Conservation (phyloP, 92 coral and sea anemone species). For the Desmophyllum pertusum region DNA sequence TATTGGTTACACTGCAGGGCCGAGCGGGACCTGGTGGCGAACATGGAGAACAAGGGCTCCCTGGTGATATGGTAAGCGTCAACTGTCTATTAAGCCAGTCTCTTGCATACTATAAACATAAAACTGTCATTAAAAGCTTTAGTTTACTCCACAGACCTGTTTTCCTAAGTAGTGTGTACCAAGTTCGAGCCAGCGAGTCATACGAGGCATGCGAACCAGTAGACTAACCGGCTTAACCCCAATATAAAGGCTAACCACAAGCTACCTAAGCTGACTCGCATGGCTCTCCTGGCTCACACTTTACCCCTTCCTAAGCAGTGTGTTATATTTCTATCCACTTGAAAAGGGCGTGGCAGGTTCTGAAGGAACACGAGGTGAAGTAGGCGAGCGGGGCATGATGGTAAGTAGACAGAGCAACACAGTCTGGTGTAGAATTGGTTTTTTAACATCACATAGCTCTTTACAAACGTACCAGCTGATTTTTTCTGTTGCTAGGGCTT, state of each 20-base stretch:
- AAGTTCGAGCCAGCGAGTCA: too few species aligned
- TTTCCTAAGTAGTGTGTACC: too few species aligned
- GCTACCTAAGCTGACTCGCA: too few species aligned
- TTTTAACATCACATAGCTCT: neutral
- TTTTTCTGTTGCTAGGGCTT: conserved; percentile 19
- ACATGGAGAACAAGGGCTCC: conserved; percentile 57
- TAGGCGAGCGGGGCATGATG: conserved; percentile 17
- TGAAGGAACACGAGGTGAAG: conserved; percentile 44
- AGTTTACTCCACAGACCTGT: too few species aligned
- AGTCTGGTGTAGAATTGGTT: neutral
- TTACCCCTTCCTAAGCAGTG: neutral
- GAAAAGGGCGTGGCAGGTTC: conserved; percentile 40
- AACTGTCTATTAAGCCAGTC: neutral
- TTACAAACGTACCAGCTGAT: neutral
- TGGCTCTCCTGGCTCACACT: neutral
- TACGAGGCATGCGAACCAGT: too few species aligned
- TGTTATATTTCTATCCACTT: neutral
- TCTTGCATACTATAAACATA: neutral
- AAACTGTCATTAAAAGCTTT: too few species aligned
- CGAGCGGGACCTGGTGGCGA: conserved; percentile 44
- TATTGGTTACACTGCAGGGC: conserved; percentile 15
- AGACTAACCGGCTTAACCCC: too few species aligned
- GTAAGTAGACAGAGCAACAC: neutral
- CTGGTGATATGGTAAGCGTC: conserved; percentile 47
- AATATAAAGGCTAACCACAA: too few species aligned